Evolutionary conservation across 2,113 vertebrate genomes (phyloP), one percentile per base, ranked within the genome.

Genomic region (Pollimyrus isidori): DNA sequence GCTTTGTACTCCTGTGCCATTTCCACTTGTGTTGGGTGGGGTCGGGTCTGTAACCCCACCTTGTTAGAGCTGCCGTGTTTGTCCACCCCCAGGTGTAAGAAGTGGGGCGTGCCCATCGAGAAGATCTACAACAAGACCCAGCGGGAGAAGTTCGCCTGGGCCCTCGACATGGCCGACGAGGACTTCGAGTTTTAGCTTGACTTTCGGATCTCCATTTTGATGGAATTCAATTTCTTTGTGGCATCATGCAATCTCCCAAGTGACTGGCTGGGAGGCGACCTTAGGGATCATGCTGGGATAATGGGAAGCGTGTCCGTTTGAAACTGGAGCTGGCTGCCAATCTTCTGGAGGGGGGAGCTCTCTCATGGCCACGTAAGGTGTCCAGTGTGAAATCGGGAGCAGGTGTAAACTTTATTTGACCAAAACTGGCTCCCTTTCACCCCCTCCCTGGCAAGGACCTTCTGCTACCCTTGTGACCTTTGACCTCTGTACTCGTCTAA

Each of bases 71-170:
- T 49, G 42, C 46, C 13, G 82, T 13, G n/a, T 7, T 88, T 42
- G 46, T 46, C 21, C 50, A 73, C 50, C 80, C 17, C 0, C 92
- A 99, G 98, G 98, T 98, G 98, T 94, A 99, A 99, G 95, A 99
- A 99, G 92, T 99, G 96, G 96, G 96, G 94, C 7, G 95, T 99
- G 91, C 98, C 98, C 4, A 92, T 99, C 90, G 98, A 99, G 95
- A 99, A 99, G 95, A 99, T 99, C 94, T 99, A 99, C 95, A 99
- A 99, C 96, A 99, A 99, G 97, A 99, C 98, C 91, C 98, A 99
- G 88, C 95, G 98, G 90, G 98, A 99, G 93, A 99, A 99, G 93
- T 99, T 99, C 94, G 98, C 98, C 90, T 99, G 98, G 98, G 98
- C 98, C 92, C 98, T 99, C 10, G 98, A 99, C 94, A 99, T 99